Evolutionary conservation across 2,797 vertebrate species (phyloP), one percentile per base, ranked within the genome.

Genomic region (Girardinus metallicus): DNA sequence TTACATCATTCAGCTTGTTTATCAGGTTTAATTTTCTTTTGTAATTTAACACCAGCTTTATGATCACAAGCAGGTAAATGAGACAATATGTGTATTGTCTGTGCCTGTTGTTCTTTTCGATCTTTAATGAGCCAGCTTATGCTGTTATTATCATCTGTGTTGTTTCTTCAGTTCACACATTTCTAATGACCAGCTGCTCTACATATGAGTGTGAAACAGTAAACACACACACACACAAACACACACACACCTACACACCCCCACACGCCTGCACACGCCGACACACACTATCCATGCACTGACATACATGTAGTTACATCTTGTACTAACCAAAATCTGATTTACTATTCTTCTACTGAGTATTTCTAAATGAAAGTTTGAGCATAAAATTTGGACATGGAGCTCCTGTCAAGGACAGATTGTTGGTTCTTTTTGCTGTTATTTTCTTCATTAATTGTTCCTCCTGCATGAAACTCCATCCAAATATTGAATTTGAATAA

Each of bases 141-240:
- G 77, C 77, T 83, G 89, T 86, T 89, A 88, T 87, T 87, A 82
- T 87, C 34, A 1, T 85, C 74, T 75, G 81, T 87, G 85, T 85
- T 89, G 81, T 92, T 90, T 88, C 83, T 84, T 78, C 79, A 79
- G 34, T 84, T 92, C 83, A 91, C 91, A 93, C 89, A 74, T 93
- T 89, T 90, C 88, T 93, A 93, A 93, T 91, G 88, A 93, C 88
- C 91, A 93, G 89, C 91, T 93, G 92, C 86, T 91, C 85, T 79
- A 47, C 4, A 7, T 79, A 73, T 78, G 76, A 76, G 43, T 79
- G 76, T 64, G 81, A 84, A 82, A 70, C 57, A 60, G 53, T 16
- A 60, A 18, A 68, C 34, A 70, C 21, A 26, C 41, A 62, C 55
- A 73, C 44, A 16, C 72, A 2, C 29, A 7, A 0, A 36, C 43